Evolutionary conservation across 2,113 vertebrate species (phyloP), one percentile per base, ranked within the genome.

Genomic region (Stercorarius parasiticus): DNA sequence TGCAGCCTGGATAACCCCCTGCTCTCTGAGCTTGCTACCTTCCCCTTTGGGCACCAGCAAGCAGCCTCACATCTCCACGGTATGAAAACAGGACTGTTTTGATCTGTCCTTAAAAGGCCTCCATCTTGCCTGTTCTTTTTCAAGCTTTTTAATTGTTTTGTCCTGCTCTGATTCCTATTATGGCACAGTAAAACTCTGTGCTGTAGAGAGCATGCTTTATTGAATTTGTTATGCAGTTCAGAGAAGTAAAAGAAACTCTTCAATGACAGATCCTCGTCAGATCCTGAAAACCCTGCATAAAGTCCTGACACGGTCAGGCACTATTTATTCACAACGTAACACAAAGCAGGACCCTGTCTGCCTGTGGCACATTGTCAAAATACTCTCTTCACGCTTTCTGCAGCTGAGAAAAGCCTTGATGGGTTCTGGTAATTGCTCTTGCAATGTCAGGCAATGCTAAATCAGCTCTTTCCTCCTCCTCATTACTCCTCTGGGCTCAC

Each of bases 341-440:
- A 95, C 80, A 94, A 88, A 95, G 94, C 96, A 96, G 96, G 55
- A 77, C 88, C 86, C 59, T 88, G 79, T 86, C 80, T 88, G 90
- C 38, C n/a, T n/a, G 38, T 74, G 82, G 90, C 88, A 92, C 80
- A 11, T 66, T 88, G 85, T 96, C 93, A 95, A 91, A 96, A 94
- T 84, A 71, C 0, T 1, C 55, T 90, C 95, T 86, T 93, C 53
- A 77, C 1, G 0, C 86, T 78, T 78, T 88, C 72, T 2, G 8
- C 50, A 71, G 86, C 45, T 70, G 85, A 94, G 64, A 88, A 93
- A 95, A 92, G 67, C 79, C 82, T 92, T 93, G 85, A 88, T 88
- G 49, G 53, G 62, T 61, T 91, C 87, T 87, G 62, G 43, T 82
- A 95, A 91, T 76, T 95, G 81, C 78, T 82, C 90, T 76, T 80